These are phyloP conservation scores for Microcebus tavaratra DNA, from an alignment of 2,113 vertebrate genomes.

Conservation along the genomic window DNA sequence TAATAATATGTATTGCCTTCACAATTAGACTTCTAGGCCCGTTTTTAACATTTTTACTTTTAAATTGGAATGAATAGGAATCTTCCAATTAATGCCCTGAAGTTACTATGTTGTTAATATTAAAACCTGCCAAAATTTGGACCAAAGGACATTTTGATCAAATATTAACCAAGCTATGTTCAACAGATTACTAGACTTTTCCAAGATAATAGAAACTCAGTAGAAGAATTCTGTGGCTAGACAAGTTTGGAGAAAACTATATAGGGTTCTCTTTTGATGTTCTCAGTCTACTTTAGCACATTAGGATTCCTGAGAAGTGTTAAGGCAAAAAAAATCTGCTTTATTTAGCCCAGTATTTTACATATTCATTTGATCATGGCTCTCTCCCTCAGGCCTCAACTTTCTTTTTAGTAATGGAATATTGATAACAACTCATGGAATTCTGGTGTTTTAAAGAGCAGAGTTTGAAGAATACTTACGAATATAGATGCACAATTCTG, in stretches of 20 bases:
- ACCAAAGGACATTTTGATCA: not conserved
- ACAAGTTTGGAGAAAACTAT: not conserved
- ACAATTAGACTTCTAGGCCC: not conserved
- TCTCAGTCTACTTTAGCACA: not conserved
- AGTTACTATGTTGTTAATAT: not conserved
- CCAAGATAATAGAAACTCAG: not conserved
- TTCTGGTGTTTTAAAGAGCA: constrained; percentile 14
- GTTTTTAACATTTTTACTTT: not conserved
- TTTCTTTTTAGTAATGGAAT: not conserved
- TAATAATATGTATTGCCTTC: not conserved
- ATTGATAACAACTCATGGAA: not conserved
- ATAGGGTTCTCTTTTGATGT: not conserved
- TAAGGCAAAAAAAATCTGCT: not conserved
- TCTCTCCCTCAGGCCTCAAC: not conserved
- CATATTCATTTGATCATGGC: not conserved
- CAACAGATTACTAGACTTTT: not conserved
- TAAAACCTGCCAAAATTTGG: not conserved
- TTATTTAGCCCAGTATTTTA: not conserved
- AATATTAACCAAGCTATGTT: not conserved
- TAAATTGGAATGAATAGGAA: not conserved
- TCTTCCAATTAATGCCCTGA: not conserved
- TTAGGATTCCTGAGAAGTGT: not conserved
- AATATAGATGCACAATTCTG: not conserved
- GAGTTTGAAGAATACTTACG: not conserved
- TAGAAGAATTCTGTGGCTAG: not conserved